Evolutionary conservation across 2,113 vertebrate species (phyloP).

Genomic region (Bolborhynchus lineola): DNA sequence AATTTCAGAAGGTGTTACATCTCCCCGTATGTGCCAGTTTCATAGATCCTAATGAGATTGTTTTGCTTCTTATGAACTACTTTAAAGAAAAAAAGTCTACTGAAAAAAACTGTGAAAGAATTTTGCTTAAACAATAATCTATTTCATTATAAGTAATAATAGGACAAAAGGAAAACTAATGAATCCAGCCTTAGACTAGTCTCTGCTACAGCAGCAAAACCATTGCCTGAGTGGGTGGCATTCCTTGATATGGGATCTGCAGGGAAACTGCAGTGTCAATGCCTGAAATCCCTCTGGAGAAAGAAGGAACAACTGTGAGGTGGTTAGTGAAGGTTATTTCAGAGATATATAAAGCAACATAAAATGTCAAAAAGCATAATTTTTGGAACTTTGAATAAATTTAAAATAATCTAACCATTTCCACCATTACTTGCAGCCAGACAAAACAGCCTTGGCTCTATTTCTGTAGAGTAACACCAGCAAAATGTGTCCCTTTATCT

Average conservation of each 20-base stretch:
- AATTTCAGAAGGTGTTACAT: not conserved
- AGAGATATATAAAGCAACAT: not conserved
- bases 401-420: not conserved
- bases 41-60: not conserved
- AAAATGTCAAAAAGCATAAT: not conserved
- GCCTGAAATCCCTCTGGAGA: not conserved
- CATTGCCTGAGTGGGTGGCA: rapidly evolving
- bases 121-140: not conserved
- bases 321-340: not conserved
- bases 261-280: not conserved
- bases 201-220: not conserved
- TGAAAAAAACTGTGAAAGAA: not conserved
- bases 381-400: not conserved
- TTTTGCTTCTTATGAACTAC: not conserved
- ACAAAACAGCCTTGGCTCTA: not conserved
- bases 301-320: not conserved
- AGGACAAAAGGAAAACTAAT: not conserved
- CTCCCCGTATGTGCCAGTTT: not conserved
- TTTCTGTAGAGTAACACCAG: not conserved
- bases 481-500: not conserved
- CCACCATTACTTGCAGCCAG: rapidly evolving
- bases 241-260: not conserved
- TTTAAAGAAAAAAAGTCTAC: not conserved
- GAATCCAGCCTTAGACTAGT: not conserved
- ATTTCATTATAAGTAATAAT: not conserved